Evolutionary conservation across 1,140 invertebrate genomes (phyloP).

Genomic region (Chironomus tepperi): DNA sequence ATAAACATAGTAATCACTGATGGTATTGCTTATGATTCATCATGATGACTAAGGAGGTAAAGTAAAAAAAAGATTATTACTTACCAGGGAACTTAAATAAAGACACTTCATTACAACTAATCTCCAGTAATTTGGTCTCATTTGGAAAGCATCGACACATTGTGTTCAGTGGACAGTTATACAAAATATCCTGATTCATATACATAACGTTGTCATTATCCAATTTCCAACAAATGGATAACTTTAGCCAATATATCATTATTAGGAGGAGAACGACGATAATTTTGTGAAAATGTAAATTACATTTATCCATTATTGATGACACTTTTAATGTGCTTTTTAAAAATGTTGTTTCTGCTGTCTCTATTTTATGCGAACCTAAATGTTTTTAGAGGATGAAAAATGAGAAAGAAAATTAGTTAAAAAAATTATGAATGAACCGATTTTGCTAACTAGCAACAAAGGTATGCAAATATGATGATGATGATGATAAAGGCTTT

Average conservation of each 20-base stretch:
- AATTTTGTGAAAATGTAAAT: conserved; percentile 21
- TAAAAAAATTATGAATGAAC: too few relatives aligned
- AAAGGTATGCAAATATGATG: too few relatives aligned
- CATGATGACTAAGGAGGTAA: background rate
- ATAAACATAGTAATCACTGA: too few relatives aligned
- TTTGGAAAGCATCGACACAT: conserved; percentile 53
- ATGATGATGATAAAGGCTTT: too few relatives aligned
- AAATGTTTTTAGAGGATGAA: background rate
- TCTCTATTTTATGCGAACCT: background rate
- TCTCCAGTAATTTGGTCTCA: conserved; percentile 48
- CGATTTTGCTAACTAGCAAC: too few relatives aligned
- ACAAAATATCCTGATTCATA: conserved; percentile 33
- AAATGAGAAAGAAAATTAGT: background rate
- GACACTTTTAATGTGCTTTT: background rate
- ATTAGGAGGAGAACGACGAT: background rate
- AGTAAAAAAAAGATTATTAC: conserved; percentile 24
- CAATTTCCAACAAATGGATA: conserved; percentile 19
- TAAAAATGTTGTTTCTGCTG: background rate
- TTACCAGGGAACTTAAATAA: conserved; percentile 52
- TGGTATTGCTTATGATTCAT: too few relatives aligned
- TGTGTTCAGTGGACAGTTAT: conserved; percentile 50
- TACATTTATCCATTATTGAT: conserved; percentile 21
- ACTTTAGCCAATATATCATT: conserved; percentile 18
- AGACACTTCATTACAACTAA: conserved; percentile 53
- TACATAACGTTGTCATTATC: conserved; percentile 12